A percentile compares a stretch with the other conserved stretches of the same genome.
phyloP scores from a whole-genome alignment of 35 echinoderm and acorn worm genomes.

The Anneissia japonica region DNA sequence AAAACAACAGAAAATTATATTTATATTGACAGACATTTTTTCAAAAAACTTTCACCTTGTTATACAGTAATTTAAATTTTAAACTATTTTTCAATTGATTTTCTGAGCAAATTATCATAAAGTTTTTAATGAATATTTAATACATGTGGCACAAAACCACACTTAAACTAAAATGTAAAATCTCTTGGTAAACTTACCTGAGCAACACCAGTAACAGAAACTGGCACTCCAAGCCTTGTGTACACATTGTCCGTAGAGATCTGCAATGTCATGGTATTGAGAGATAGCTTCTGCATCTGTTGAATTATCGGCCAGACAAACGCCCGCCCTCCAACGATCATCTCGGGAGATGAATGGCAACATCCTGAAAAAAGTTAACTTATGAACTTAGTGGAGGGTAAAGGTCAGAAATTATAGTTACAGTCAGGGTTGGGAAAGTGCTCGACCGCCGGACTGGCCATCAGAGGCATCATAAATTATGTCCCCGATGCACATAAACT shows the following conservation, averaged over 20 bases:
- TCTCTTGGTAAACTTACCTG: slow-evolving; percentile 46
- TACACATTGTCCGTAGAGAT: slow-evolving; percentile 69
- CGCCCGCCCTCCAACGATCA: slow-evolving; percentile 55
- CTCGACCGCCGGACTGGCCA: too few species aligned
- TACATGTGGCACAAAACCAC: neutral
- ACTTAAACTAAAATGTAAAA: neutral
- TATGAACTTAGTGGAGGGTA: neutral
- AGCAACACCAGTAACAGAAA: slow-evolving; percentile 74
- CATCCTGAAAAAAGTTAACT: slow-evolving; percentile 33
- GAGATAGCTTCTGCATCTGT: slow-evolving; percentile 47
- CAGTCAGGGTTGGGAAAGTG: too few species aligned
- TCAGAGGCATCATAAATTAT: too few species aligned
- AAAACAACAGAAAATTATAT: too few species aligned
- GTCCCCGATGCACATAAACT: too few species aligned
- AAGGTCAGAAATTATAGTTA: neutral
- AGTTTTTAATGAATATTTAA: too few species aligned
- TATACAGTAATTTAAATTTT: too few species aligned
- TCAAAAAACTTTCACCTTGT: too few species aligned
- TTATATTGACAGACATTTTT: too few species aligned
- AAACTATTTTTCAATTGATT: too few species aligned
- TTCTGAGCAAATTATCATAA: too few species aligned
- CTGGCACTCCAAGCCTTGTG: slow-evolving; percentile 55
- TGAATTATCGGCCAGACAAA: slow-evolving; percentile 63
- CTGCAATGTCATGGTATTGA: slow-evolving; percentile 68
- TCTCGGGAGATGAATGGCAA: slow-evolving; percentile 44